A percentile compares a stretch with the other conserved stretches of the same genome.
Evolutionary conservation across 1,140 invertebrate genomes (phyloP).

Genomic region (Trichogramma pretiosum): DNA sequence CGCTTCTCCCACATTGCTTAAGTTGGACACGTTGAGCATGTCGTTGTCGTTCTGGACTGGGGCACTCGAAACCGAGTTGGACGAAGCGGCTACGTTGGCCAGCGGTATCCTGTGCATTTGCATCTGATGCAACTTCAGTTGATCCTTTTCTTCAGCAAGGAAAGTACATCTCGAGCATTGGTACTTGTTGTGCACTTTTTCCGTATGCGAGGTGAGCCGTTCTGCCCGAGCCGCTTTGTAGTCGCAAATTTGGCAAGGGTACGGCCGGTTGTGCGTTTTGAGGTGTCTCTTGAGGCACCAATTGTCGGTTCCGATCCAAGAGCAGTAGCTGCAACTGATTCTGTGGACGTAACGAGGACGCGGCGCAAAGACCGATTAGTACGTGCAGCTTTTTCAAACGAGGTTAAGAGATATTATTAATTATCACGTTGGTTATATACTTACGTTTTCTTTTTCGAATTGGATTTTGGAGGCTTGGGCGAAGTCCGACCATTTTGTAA

Average conservation of each 20-base stretch:
- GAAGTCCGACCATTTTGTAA: constrained; percentile 35
- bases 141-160: constrained; percentile 68
- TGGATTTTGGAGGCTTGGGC: constrained; percentile 43
- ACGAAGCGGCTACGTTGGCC: constrained; percentile 22
- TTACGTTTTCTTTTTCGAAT: constrained; percentile 33
- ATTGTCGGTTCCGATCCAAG: constrained; percentile 87
- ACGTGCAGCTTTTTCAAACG: too few relatives aligned
- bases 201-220: constrained; percentile 75
- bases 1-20: too few relatives aligned
- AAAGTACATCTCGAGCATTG: constrained; percentile 80
- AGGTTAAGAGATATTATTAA: too few relatives aligned
- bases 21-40: constrained; percentile 18
- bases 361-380: too few relatives aligned
- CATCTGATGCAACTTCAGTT: constrained; percentile 64
- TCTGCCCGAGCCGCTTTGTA: constrained; percentile 84
- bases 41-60: constrained; percentile 27
- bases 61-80: neutral
- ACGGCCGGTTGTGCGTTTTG: constrained; percentile 86
- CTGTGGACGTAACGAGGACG: too few relatives aligned
- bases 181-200: constrained; percentile 83
- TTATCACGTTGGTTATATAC: too few relatives aligned
- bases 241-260: constrained; percentile 78
- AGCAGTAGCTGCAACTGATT: constrained; percentile 78
- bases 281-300: constrained; percentile 86
- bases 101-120: constrained; percentile 46